Conservation (phyloP, 2,888 invertebrate species). For the Vannuccia rotundouncinata region DNA sequence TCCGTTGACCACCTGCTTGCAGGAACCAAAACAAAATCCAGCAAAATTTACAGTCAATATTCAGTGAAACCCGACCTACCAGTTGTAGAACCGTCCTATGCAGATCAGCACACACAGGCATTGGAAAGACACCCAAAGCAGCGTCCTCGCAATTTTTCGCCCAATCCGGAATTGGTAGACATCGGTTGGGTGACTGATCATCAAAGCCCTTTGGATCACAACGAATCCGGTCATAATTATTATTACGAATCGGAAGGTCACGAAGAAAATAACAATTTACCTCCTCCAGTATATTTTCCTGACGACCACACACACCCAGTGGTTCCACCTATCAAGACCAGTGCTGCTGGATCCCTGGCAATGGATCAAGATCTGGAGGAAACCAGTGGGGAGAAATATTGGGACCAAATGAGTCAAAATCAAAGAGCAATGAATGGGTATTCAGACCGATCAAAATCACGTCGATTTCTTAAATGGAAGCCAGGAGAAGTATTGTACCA, state of each 20-base stretch:
- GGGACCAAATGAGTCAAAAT: neutral
- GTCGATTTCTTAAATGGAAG: slow-evolving; percentile 34
- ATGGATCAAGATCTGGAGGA: neutral
- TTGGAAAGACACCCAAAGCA: neutral
- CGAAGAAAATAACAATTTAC: neutral
- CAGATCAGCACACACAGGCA: neutral
- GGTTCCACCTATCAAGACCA: neutral
- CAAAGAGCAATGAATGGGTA: neutral
- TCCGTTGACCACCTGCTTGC: slow-evolving; percentile 4
- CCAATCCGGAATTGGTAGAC: neutral
- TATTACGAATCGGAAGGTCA: neutral
- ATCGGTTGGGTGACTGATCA: neutral
- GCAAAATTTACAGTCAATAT: slow-evolving; percentile 24
- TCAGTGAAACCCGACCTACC: neutral
- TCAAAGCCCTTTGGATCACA: neutral
- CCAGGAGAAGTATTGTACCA: slow-evolving; percentile 29
- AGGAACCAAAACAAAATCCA: neutral
- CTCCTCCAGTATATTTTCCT: neutral
- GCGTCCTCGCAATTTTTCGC: neutral
- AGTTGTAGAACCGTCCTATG: neutral
- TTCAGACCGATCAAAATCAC: neutral
- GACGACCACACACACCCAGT: neutral
- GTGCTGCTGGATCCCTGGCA: slow-evolving; percentile 2
- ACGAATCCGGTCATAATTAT: neutral
- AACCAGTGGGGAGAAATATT: neutral